phyloP scores from a whole-genome alignment of 2,797 vertebrate genomes.

The Cephalopachus bancanus region DNA sequence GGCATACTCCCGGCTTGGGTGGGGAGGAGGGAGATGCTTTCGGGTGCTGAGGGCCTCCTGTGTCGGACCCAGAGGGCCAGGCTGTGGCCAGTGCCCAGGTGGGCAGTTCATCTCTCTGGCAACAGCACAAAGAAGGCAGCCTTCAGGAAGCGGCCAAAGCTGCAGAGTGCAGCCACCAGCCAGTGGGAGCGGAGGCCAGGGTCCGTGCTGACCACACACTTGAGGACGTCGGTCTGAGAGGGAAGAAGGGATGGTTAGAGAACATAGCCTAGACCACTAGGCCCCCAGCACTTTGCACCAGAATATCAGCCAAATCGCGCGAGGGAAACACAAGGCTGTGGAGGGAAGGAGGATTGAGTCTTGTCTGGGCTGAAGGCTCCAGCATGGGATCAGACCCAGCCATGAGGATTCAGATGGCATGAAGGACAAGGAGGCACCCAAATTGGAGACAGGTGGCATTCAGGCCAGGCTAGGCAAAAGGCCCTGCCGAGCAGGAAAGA shows the following conservation, averaged over 20 bases:
- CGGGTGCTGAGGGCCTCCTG: not conserved
- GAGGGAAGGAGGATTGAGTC: not conserved
- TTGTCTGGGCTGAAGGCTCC: not conserved
- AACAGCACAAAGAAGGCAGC: conserved; percentile 94
- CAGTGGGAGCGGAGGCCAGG: conserved; percentile 95
- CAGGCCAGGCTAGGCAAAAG: not conserved
- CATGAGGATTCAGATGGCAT: not conserved
- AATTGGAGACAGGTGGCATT: no score
- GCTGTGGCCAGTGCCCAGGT: not conserved
- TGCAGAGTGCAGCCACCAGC: conserved; percentile 92
- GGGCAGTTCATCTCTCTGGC: conserved; percentile 93
- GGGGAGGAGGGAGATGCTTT: no score
- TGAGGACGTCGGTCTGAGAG: conserved; percentile 93
- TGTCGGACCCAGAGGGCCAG: not conserved
- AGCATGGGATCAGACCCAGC: no score
- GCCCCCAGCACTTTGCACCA: no score
- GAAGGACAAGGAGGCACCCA: no score
- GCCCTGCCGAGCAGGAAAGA: not conserved
- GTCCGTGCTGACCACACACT: conserved; percentile 96
- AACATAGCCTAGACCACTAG: rapidly evolving
- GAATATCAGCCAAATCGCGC: rapidly evolving
- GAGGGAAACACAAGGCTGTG: not conserved
- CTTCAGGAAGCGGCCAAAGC: conserved; percentile 96
- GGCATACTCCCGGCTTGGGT: not conserved
- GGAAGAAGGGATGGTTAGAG: conserved; percentile 53